Conservation (phyloP, 2,888 invertebrate species). For the Erebia ligea region DNA sequence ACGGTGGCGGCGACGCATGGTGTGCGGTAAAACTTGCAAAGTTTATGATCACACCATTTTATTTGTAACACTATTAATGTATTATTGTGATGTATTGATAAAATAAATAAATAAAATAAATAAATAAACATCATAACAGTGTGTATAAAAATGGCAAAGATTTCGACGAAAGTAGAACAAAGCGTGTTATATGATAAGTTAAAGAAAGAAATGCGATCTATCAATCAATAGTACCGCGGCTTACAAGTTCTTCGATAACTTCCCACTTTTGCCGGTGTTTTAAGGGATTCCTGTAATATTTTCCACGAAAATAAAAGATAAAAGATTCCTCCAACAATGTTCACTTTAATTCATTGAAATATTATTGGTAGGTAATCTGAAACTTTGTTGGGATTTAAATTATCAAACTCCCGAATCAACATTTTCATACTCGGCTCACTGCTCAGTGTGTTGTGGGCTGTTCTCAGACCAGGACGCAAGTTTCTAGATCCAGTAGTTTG, state of each 20-base stretch:
- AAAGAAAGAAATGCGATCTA: constrained; percentile 45
- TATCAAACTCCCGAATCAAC: not conserved
- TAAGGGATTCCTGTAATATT: constrained; percentile 24
- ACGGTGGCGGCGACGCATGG: too few species aligned
- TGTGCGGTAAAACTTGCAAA: too few species aligned
- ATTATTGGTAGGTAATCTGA: not conserved
- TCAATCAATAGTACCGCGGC: constrained; percentile 44
- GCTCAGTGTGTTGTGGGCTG: too few species aligned
- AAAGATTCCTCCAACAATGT: constrained; percentile 13
- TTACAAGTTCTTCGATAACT: constrained; percentile 41
- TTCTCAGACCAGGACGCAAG: too few species aligned
- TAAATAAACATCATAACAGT: constrained; percentile 14
- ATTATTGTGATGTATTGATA: too few species aligned
- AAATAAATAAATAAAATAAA: too few species aligned
- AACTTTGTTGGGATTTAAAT: not conserved
- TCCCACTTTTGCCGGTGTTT: constrained; percentile 25
- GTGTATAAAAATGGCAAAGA: constrained; percentile 38
- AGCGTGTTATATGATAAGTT: constrained; percentile 38
- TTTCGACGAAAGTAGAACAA: constrained; percentile 35
- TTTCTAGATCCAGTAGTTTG: too few species aligned
- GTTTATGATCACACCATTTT: too few species aligned
- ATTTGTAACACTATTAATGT: too few species aligned
- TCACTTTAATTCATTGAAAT: not conserved
- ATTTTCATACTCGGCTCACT: too few species aligned
- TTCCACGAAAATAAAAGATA: constrained; percentile 12